Conservation (phyloP, 2,888 invertebrate species). For the Tineola bisselliella region DNA sequence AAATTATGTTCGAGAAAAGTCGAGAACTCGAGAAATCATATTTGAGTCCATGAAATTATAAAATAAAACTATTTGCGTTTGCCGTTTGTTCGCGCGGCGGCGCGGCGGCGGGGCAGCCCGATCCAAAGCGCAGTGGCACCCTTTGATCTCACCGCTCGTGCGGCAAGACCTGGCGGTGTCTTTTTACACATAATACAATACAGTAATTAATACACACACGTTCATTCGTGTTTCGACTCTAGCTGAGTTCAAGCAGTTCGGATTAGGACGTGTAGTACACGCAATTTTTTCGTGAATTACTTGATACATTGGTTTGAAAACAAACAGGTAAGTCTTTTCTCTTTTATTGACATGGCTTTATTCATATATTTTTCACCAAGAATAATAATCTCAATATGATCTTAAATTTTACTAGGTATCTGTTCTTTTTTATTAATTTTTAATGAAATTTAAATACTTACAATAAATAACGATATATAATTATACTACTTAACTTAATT, state of each 20-base stretch:
- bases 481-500: background rate
- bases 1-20: constrained; percentile 14
- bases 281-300: background rate
- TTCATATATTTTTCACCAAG: background rate
- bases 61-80: background rate
- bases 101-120: background rate
- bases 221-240: constrained; percentile 13
- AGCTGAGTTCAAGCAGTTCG: background rate
- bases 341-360: background rate
- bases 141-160: background rate
- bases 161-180: background rate
- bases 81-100: background rate
- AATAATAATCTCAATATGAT: too few species aligned
- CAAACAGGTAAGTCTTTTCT: constrained; percentile 14
- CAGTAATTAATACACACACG: too few species aligned
- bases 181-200: too few species aligned
- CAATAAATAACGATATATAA: background rate
- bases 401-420: too few species aligned
- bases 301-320: background rate
- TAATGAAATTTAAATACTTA: too few species aligned
- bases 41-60: too few species aligned
- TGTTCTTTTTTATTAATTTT: too few species aligned
- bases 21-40: background rate
- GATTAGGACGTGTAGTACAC: background rate
- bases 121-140: background rate